Conservation (phyloP, 2,888 invertebrate species). For the Prostheceraeus crozeri region DNA sequence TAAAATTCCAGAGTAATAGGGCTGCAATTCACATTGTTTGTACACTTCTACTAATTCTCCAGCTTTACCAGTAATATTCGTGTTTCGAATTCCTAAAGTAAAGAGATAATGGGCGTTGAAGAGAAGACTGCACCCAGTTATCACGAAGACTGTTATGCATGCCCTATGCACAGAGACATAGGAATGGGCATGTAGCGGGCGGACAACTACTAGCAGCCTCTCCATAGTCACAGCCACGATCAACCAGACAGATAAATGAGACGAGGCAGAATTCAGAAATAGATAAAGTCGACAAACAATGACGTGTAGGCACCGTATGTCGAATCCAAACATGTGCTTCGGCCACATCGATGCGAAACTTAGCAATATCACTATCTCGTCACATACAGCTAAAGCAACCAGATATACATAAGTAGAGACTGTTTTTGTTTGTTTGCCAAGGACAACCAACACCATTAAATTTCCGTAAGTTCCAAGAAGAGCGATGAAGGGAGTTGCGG, state of each 20-base stretch:
- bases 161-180: not conserved
- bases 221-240: conserved; percentile 28
- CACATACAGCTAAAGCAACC: conserved; percentile 25
- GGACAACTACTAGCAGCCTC: conserved; percentile 17
- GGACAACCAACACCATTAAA: conserved; percentile 29
- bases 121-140: not conserved
- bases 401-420: conserved; percentile 32
- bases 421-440: conserved; percentile 15
- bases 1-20: not conserved
- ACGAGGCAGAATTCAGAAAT: conserved; percentile 1
- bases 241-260: conserved; percentile 31
- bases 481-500: conserved; percentile 12
- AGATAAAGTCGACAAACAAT: not conserved
- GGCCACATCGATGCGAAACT: conserved; percentile 16
- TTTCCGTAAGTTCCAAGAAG: conserved; percentile 28
- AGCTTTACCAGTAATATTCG: not conserved
- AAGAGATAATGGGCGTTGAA: conserved; percentile 4
- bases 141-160: not conserved
- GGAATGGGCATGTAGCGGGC: conserved; percentile 17
- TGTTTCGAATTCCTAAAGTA: not conserved
- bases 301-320: not conserved
- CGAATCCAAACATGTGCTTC: conserved; percentile 19
- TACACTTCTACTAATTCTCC: not conserved
- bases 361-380: conserved; percentile 14
- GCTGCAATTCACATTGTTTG: not conserved